Base-by-base conservation (phyloP, 1,140 invertebrate genomes). In the Procambarus virginalis region DNA sequence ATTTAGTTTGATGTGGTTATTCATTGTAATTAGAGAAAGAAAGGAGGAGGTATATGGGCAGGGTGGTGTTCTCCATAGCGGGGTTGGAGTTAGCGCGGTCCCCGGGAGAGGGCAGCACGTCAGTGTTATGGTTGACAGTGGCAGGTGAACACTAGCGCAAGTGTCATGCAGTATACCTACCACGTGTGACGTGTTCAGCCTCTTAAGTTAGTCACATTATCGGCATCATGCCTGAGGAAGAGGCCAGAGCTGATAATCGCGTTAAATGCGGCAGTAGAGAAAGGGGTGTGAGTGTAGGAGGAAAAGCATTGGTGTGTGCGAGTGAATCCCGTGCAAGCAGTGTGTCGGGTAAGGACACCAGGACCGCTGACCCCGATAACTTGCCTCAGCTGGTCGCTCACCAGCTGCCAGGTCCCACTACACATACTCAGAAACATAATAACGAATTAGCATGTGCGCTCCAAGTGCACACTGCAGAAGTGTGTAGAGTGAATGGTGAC, bases 111-210 rank as follows among this genome's bases (percentile, higher is more conserved):
- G 68, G 68, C 68, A 73, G 68, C 68, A 73, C 68, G 5, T 22
- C 68, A 73, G 68, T 73, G 22, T 73, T 73, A 20, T 73, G 68
- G n/a, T 73, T 8, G 68, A 73, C 68, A 9, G 68, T 73, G 68
- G 4, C 4, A 22, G 22, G 68, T 1, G 8, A 34, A 34, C n/a
- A 34, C 34, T 34, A 0, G 68, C 6, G 20, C 68, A 6, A 34
- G n/a, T 73, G 5, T 4, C 20, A 2, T 73, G 3, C 68, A 9
- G n/a, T 73, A 4, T 73, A 8, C 8, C 68, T 34, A 8, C 22
- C 68, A 34, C 22, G n/a, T 34, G n/a, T 20, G 8, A 6, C 2
- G 68, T 34, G n/a, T 34, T 22, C 0, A 22, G 34, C 22, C 68
- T 73, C 22, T 34, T 10, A 34, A 12, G 0, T 73, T 9, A 2